phyloP scores from a whole-genome alignment of 1,140 invertebrate species.

The Vanessa tameamea region DNA sequence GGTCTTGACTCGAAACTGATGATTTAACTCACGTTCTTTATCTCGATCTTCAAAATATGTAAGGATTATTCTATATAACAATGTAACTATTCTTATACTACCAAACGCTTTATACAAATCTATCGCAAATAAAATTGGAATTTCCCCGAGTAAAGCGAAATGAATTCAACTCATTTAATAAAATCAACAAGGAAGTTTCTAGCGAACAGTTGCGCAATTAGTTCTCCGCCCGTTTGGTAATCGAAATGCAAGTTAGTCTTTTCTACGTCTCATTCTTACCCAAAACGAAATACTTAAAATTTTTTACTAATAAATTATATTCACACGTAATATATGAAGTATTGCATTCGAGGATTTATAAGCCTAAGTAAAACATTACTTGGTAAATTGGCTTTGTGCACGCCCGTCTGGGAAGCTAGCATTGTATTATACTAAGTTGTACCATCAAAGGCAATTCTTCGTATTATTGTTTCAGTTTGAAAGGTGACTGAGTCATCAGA shows the following conservation, averaged over 20 bases:
- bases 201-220: constrained; percentile 31
- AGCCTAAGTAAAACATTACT: too few relatives aligned
- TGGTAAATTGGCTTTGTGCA: too few relatives aligned
- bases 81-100: background rate
- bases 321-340: background rate
- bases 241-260: constrained; percentile 32
- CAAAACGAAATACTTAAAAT: background rate
- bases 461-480: too few relatives aligned
- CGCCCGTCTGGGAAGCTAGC: too few relatives aligned
- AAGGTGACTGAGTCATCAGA: too few relatives aligned
- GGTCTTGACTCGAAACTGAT: too few relatives aligned
- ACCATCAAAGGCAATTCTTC: too few relatives aligned
- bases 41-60: too few relatives aligned
- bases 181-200: constrained; percentile 38
- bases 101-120: background rate
- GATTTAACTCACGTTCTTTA: too few relatives aligned
- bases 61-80: background rate
- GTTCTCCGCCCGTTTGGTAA: constrained; percentile 28
- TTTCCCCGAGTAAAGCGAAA: constrained; percentile 16
- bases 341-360: too few relatives aligned
- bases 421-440: too few relatives aligned
- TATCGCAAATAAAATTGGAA: constrained; percentile 16
- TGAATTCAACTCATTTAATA: constrained; percentile 36
- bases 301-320: too few relatives aligned
- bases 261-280: constrained; percentile 1